Evolutionary conservation across 2,888 invertebrate genomes (phyloP).

Genomic region (Drosophila conformis): DNA sequence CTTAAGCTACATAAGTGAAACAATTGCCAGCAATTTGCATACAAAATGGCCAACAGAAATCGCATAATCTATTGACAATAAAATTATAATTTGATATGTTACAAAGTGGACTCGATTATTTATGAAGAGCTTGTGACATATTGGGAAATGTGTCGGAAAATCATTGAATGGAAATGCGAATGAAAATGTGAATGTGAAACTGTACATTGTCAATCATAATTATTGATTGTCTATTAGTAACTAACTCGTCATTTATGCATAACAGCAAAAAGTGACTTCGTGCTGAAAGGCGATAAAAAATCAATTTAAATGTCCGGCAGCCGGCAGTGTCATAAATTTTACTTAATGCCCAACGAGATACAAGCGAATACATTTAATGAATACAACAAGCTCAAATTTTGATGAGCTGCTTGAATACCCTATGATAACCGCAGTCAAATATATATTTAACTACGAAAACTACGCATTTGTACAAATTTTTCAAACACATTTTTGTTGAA

Average conservation of each 20-base stretch:
- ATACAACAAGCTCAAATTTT: constrained; percentile 12
- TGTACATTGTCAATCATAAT: constrained; percentile 72
- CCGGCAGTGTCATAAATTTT: constrained; percentile 60
- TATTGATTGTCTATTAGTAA: constrained; percentile 74
- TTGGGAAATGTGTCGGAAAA: constrained; percentile 48
- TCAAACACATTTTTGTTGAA: background rate
- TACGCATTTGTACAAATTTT: background rate
- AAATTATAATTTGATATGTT: constrained; percentile 14
- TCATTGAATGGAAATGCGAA: constrained; percentile 44
- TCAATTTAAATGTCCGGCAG: constrained; percentile 63
- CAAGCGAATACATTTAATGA: constrained; percentile 38
- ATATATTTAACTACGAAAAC: background rate
- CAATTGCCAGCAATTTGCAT: constrained; percentile 30
- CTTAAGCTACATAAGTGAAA: background rate
- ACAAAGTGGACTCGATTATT: constrained; percentile 14
- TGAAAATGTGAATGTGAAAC: constrained; percentile 8
- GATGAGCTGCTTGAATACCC: constrained; percentile 16
- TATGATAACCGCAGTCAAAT: background rate
- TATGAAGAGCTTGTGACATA: constrained; percentile 13
- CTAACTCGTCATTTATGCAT: constrained; percentile 63
- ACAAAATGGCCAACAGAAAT: constrained; percentile 7
- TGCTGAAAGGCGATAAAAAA: constrained; percentile 77
- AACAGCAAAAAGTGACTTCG: constrained; percentile 43
- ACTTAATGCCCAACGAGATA: constrained; percentile 27
- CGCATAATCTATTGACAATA: constrained; percentile 31